Base-by-base conservation (phyloP, 1,140 invertebrate species). In the Drosophila arawakana region DNA sequence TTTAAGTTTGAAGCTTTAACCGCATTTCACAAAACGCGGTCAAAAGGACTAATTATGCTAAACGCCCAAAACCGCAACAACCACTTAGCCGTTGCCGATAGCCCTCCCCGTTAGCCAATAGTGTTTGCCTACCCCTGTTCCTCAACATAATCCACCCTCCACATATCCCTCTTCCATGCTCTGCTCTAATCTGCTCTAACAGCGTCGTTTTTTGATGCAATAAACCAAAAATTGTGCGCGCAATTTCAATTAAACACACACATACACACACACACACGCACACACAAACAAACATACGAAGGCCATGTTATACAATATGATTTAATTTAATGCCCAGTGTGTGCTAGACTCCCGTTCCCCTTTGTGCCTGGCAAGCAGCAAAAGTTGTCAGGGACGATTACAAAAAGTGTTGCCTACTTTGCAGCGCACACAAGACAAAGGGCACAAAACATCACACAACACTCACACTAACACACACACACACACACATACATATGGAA, bases 31-130 rank as follows among this genome's bases (percentile, higher is more conserved):
- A 71, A 73, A 88, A 81, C 79, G 84, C 84, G 84, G 84, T 89
- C 74, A 72, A 63, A 83, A 65, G 68, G 71, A 89, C 84, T 88
- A 88, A 88, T 88, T 88, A 88, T 88, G 80, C 84, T 89, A 88
- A 88, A 88, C 72, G 85, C 57, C 68, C 69, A 67, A 80, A 89
- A 65, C 84, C 84, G 80, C 84, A 88, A 66, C 77, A 74, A 82
- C 83, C 82, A 86, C 84, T 88, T 80, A 83, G 70, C 84, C 80
- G 80, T 78, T 67, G 62, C 65, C 63, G 63, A 57, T 62, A 61
- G 37, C 35, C 49, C 46, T 11, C 49, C 18, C n/a, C 44, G 7
- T 13, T 11, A 43, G 34, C 39, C 44, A 57, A 62, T 57, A 44
- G n/a, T 63, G 55, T 58, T 25, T 35, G 25, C 41, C 66, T 62